Conservation (phyloP, 2,113 vertebrate genomes). For the Peucedramus taeniatus region DNA sequence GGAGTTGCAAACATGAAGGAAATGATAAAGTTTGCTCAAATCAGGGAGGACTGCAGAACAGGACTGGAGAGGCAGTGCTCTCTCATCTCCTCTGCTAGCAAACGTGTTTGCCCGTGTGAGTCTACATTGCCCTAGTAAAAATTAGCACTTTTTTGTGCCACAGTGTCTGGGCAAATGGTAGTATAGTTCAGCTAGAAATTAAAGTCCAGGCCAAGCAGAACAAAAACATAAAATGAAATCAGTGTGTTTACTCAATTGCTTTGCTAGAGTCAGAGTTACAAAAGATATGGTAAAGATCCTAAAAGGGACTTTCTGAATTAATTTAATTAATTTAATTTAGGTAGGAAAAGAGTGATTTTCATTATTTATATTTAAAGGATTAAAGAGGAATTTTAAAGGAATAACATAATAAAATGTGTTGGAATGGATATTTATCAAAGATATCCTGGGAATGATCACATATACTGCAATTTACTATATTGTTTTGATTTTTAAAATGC, state of each 20-base stretch:
- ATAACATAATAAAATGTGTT: background rate
- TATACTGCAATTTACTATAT: background rate
- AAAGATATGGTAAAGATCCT: background rate
- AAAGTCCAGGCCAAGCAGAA: background rate
- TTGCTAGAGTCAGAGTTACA: background rate
- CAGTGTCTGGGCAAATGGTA: background rate
- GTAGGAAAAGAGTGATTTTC: background rate
- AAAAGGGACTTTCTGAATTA: background rate
- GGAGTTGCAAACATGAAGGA: background rate
- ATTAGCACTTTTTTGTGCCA: background rate
- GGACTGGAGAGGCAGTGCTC: background rate
- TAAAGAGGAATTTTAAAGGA: background rate
- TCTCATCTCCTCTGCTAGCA: background rate
- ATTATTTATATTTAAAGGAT: background rate
- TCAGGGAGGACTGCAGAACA: background rate
- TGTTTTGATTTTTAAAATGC: background rate
- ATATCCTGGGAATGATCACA: background rate
- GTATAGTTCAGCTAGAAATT: background rate
- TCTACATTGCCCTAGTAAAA: background rate
- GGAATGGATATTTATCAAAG: background rate
- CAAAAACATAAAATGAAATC: background rate
- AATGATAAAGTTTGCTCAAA: background rate
- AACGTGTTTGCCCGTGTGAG: accelerated
- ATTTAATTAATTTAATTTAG: background rate
- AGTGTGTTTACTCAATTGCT: background rate